phyloP scores from a whole-genome alignment of 2,888 invertebrate genomes.

The Bruchidius siliquastri region DNA sequence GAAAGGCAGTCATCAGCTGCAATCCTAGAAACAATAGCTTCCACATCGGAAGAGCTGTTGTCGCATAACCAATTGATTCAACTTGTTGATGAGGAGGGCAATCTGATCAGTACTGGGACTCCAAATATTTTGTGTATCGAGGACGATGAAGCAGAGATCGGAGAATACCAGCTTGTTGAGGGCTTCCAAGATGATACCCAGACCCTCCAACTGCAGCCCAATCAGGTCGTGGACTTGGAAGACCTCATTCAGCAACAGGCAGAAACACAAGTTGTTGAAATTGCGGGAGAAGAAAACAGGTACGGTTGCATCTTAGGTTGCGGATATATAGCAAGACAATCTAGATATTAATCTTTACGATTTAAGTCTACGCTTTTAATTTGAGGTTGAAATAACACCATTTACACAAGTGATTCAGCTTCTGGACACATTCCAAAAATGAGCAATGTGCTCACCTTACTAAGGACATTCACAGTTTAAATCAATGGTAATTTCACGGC shows the following conservation, averaged over 20 bases:
- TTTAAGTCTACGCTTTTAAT: no score
- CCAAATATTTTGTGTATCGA: neutral
- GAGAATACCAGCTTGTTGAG: neutral
- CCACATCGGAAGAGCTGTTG: neutral
- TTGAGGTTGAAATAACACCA: no score
- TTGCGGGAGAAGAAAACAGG: neutral
- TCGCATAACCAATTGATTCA: neutral
- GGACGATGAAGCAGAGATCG: neutral
- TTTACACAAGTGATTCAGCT: no score
- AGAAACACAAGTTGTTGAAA: neutral
- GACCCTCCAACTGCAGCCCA: neutral
- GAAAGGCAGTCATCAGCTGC: neutral
- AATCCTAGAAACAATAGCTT: neutral
- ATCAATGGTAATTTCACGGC: no score
- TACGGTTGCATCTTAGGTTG: neutral
- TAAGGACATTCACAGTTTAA: no score
- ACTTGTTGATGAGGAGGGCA: neutral
- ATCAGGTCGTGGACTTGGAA: neutral
- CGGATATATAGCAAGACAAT: no score
- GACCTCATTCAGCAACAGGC: neutral
- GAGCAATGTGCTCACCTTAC: no score
- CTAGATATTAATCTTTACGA: no score
- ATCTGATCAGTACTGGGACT: neutral
- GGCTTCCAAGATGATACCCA: neutral
- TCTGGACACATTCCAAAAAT: no score